Evolutionary conservation across 2,888 invertebrate genomes (phyloP), one percentile per base, ranked within the genome.

Genomic region (Dilophus febrilis): DNA sequence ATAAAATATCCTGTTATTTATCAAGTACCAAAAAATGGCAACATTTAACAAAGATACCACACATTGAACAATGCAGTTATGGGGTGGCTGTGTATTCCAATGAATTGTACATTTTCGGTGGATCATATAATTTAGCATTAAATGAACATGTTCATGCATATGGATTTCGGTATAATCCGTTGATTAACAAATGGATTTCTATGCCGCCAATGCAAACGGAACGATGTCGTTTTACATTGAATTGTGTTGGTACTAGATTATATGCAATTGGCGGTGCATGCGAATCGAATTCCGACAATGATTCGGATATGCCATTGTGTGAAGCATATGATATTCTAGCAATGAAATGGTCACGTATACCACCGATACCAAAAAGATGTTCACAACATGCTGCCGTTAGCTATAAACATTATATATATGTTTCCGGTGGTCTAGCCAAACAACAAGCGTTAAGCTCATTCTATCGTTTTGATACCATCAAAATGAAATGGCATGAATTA

Each of bases 11-110:
- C 31, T 78, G 74, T 53, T 72, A 70, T 47, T 64, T 76, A 42
- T 66, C 70, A 1, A 65, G 66, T 35, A 61, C 65, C 40, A 65
- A 70, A 8, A 68, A 70, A 51, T 77, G 78, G 75, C 66, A 71
- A 47, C 67, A 70, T 47, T 54, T 79, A 22, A 77, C 79, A 3
- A 67, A 69, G 31, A 78, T 80, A 48, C 80, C 80, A 1, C 77
- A 79, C 50, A 72, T 79, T 6, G 77, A 78, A 49, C 78, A 79
- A 53, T 77, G 77, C 53, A 77, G 78, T 54, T 79, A 75, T 56
- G 79, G 79, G 2, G 71, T 74, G 7, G 71, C 74, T 7, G 77
- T 78, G 1, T 58, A 75, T 10, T 69, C 74, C 44, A 80, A 80
- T 51, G 70, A 74, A 49, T 60, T 80, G 12, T 80, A 72, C 50